Percentiles rank a stretch among this genome's conserved stretches.
Evolutionary conservation across 1,140 invertebrate genomes (phyloP).

Genomic region (Zaprionus nigranus): DNA sequence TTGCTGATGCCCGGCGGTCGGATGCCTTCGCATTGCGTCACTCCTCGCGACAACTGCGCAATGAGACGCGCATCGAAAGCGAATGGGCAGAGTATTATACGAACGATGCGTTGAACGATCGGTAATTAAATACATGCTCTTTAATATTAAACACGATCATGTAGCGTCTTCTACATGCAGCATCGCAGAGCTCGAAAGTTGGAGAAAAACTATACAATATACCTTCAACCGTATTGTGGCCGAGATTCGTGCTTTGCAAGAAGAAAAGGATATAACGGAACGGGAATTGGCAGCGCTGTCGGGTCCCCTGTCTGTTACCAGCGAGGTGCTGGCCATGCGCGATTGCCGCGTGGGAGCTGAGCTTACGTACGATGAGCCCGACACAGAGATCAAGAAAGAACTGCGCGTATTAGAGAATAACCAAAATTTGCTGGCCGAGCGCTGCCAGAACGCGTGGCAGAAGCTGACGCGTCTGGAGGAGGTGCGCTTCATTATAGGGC

Average conservation of each 20-base stretch:
- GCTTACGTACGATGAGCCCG: slow-evolving; percentile 92
- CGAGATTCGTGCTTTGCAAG: slow-evolving; percentile 89
- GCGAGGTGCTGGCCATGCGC: slow-evolving; percentile 92
- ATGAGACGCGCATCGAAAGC: slow-evolving; percentile 92
- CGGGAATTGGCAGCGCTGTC: slow-evolving; percentile 90
- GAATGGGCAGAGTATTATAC: slow-evolving; percentile 94
- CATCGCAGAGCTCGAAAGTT: slow-evolving; percentile 90
- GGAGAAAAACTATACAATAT: slow-evolving; percentile 90
- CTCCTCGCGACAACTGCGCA: slow-evolving; percentile 89
- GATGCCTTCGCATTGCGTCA: slow-evolving; percentile 90
- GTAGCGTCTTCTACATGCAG: background rate
- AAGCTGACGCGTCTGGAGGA: slow-evolving; percentile 93
- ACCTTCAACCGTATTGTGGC: slow-evolving; percentile 88
- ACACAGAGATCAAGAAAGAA: slow-evolving; percentile 93
- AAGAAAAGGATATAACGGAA: slow-evolving; percentile 92
- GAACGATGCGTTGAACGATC: slow-evolving; percentile 88
- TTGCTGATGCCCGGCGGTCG: slow-evolving; percentile 86
- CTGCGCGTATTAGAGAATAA: slow-evolving; percentile 90
- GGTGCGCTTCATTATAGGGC: slow-evolving; percentile 90
- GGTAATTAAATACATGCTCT: slow-evolving; percentile 65
- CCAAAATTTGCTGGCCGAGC: slow-evolving; percentile 89
- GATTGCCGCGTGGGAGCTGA: slow-evolving; percentile 91
- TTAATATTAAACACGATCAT: too few species aligned
- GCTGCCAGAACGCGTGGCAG: slow-evolving; percentile 92
- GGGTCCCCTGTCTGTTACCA: slow-evolving; percentile 89